Evolutionary conservation across 2,113 vertebrate genomes (phyloP).

Genomic region (Epinephelus lanceolatus): DNA sequence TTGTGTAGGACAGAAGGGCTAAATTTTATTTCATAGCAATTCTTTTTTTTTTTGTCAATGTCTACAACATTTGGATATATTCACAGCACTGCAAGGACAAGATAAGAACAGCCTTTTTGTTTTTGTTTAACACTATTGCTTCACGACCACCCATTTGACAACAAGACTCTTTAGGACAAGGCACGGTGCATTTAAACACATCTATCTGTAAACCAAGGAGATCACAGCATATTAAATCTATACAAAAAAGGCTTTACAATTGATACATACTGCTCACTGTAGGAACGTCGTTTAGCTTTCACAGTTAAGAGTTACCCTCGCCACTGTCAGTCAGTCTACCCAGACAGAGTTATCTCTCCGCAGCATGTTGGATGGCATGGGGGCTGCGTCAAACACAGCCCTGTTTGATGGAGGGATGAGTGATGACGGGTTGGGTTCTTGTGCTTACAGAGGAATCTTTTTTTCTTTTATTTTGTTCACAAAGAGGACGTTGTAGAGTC

Average conservation of each 20-base stretch:
- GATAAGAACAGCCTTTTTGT: constrained; percentile 72
- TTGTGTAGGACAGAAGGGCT: constrained; percentile 68
- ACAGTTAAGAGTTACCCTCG: constrained; percentile 57
- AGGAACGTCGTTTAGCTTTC: constrained; percentile 58
- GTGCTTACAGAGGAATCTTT: constrained; percentile 49
- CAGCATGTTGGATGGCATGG: constrained; percentile 47
- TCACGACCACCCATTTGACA: constrained; percentile 77
- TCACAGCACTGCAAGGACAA: constrained; percentile 80
- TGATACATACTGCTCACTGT: constrained; percentile 65
- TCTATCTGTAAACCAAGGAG: constrained; percentile 75
- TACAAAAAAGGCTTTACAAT: constrained; percentile 75
- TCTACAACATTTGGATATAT: constrained; percentile 78
- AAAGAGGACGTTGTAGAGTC: constrained; percentile 97
- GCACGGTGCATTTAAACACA: constrained; percentile 79
- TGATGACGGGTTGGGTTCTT: constrained; percentile 46
- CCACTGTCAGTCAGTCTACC: constrained; percentile 37
- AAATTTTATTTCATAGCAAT: constrained; percentile 57
- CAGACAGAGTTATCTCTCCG: constrained; percentile 51
- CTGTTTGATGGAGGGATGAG: constrained; percentile 44
- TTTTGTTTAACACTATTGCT: constrained; percentile 70
- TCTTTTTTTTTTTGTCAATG: constrained; percentile 60
- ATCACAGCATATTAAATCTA: constrained; percentile 79
- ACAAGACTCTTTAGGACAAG: constrained; percentile 80
- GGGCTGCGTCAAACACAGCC: constrained; percentile 13
- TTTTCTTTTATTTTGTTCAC: constrained; percentile 84